These are phyloP conservation scores for Chymomyza amoena DNA, from an alignment of 2,888 invertebrate species.

Conservation along the genomic window DNA sequence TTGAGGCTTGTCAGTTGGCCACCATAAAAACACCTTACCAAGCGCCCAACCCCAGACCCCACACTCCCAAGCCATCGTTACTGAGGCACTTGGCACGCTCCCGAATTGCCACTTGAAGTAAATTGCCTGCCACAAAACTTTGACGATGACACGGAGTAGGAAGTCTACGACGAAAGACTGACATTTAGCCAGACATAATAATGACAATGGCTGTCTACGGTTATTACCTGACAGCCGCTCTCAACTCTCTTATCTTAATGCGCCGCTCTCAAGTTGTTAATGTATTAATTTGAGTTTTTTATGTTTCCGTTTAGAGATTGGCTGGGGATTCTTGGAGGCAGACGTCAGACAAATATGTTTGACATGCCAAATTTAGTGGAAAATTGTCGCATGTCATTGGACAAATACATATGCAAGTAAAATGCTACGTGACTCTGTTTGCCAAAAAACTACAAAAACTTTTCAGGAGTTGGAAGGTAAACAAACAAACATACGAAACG, in stretches of 20 bases:
- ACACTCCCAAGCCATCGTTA: constrained; percentile 38
- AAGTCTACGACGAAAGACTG: constrained; percentile 6
- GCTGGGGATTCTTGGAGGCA: not conserved
- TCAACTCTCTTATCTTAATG: constrained; percentile 30
- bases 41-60: not conserved
- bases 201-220: constrained; percentile 47
- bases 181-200: constrained; percentile 35
- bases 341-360: constrained; percentile 56
- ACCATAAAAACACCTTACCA: not conserved
- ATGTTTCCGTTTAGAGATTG: constrained; percentile 6
- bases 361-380: constrained; percentile 71
- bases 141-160: constrained; percentile 50
- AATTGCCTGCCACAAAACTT: constrained; percentile 62
- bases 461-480: not conserved
- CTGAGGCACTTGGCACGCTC: constrained; percentile 70
- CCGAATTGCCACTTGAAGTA: constrained; percentile 69
- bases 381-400: constrained; percentile 72
- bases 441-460: constrained; percentile 37
- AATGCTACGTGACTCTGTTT: constrained; percentile 65
- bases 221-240: constrained; percentile 59
- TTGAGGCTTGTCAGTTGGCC: constrained; percentile 6
- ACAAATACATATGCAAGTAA: constrained; percentile 60
- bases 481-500: constrained; percentile 38
- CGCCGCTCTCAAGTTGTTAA: constrained; percentile 44
- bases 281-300: constrained; percentile 67